Evolutionary conservation across 2,113 vertebrate species (phyloP), one percentile per base, ranked within the genome.

Genomic region (Aphyosemion australe): DNA sequence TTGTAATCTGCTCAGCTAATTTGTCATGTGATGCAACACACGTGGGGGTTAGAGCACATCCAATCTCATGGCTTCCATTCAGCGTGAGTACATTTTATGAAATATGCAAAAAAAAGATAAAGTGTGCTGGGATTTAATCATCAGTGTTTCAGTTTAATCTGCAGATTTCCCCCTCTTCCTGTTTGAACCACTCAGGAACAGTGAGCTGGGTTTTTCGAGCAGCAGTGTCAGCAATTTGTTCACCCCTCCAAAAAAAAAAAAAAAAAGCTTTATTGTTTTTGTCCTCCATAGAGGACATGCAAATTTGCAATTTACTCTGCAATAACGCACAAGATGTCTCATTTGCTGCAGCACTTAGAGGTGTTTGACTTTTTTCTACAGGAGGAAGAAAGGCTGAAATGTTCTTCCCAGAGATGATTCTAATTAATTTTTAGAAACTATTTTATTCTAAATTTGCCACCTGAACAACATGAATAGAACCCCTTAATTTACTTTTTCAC

Each of bases 11-110:
- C 69, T 70, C 21, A 26, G 20, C 53, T 58, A 61, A 71, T 82
- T 84, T 78, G 47, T 60, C 8, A 54, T 61, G 62, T 74, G 71
- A 84, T 78, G 60, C 49, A 76, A 73, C 46, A 73, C 46, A 21
- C 39, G 5, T 66, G 70, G 53, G 78, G 70, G 74, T 34, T 72
- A 47, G 56, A 75, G 62, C 53, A 39, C 72, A 67, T 76, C 56
- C 42, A 63, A 67, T 76, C 80, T 47, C 47, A 71, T 58, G 50
- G 47, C 69, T 70, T 78, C 55, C 47, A 77, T 71, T 68, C 62
- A 69, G 34, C 52, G 48, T 13, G 45, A 47, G 57, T 50, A 43
- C 15, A 43, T 70, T 72, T 65, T 31, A 47, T 74, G 32, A 74
- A 77, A 74, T 82, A 54, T 32, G 62, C 2, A 41, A 18, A 18